phyloP scores from a whole-genome alignment of 2,888 invertebrate species.

The Blastobasis adustella region DNA sequence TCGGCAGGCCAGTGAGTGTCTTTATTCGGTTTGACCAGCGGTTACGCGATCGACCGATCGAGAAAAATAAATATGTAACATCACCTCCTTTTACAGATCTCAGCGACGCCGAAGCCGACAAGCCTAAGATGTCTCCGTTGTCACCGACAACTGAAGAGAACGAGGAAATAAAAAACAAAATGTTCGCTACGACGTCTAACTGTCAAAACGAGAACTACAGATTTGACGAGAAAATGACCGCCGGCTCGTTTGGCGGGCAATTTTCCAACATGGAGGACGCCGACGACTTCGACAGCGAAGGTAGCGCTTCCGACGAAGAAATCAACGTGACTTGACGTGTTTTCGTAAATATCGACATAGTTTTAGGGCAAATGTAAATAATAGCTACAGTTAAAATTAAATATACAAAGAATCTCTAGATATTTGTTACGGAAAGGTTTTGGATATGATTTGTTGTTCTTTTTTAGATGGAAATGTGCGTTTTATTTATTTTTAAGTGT shows the following conservation, averaged over 20 bases:
- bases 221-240: conserved; percentile 59
- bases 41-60: too few relatives aligned
- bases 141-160: conserved; percentile 61
- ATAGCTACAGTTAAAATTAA: too few relatives aligned
- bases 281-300: conserved; percentile 69
- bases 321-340: conserved; percentile 90
- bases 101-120: conserved; percentile 91
- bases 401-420: too few relatives aligned
- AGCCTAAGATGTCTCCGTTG: conserved; percentile 78
- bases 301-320: conserved; percentile 85
- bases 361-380: too few relatives aligned
- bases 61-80: too few relatives aligned
- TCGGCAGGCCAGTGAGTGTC: too few relatives aligned
- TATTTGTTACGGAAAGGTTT: too few relatives aligned
- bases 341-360: conserved; percentile 26
- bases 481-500: too few relatives aligned
- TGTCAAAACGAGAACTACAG: conserved; percentile 40
- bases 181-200: conserved; percentile 46
- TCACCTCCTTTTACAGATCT: conserved; percentile 69
- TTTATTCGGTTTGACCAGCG: too few relatives aligned
- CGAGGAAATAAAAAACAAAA: conserved; percentile 46
- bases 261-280: conserved; percentile 55
- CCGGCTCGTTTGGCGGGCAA: conserved; percentile 42
- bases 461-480: too few relatives aligned
- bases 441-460: too few relatives aligned